Conservation (phyloP, 2,797 vertebrate species). For the Agapornis canus region DNA sequence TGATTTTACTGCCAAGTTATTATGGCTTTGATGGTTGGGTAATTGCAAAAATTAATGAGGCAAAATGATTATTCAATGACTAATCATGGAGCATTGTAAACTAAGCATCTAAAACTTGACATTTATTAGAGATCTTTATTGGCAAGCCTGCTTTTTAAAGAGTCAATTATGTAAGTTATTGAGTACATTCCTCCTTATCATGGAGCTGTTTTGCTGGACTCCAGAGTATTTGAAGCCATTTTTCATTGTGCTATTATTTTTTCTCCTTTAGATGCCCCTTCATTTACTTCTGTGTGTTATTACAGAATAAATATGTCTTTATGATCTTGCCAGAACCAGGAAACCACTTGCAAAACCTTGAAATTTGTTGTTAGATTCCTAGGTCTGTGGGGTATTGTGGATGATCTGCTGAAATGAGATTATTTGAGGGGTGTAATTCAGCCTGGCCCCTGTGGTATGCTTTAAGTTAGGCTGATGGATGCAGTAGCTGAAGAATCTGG, state of each 20-base stretch:
- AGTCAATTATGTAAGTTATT: not conserved
- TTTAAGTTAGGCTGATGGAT: not conserved
- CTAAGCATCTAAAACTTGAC: not conserved
- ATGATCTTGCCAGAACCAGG: not conserved
- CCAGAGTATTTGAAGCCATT: not conserved
- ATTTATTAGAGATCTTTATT: not conserved
- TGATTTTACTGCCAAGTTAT: not conserved
- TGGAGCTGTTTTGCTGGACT: not conserved
- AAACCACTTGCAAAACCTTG: not conserved
- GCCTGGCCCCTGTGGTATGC: not conserved
- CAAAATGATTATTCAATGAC: not conserved
- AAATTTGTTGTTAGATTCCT: not conserved
- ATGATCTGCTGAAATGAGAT: not conserved
- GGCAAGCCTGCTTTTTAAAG: not conserved
- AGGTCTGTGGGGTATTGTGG: not conserved
- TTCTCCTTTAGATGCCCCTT: not conserved
- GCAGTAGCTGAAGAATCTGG: not conserved
- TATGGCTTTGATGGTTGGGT: not conserved
- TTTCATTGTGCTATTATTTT: not conserved
- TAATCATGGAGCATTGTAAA: not conserved
- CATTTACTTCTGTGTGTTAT: not conserved
- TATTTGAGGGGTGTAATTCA: not conserved
- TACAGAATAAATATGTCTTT: not conserved
- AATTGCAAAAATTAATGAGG: not conserved
- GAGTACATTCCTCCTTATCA: not conserved